Evolutionary conservation across 1,140 invertebrate genomes (phyloP), one percentile per base, ranked within the genome.

Genomic region (Aphis gossypii): DNA sequence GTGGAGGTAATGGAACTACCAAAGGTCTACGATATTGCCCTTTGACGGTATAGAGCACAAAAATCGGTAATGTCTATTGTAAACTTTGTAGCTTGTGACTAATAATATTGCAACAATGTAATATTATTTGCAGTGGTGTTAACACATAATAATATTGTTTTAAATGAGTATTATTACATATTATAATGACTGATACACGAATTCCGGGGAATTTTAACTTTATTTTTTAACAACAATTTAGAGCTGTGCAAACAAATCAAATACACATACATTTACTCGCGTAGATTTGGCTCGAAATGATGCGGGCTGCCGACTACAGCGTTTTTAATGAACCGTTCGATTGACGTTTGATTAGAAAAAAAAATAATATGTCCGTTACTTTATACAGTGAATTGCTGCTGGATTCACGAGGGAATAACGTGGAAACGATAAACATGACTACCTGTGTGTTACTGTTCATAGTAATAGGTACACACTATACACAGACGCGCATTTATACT

Each of bases 301-400:
- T 18, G 30, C 14, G 14, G 60, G 30, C 14, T 3, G 60, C 30
- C 60, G 4, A 68, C 60, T 68, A n/a, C 60, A 14, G n/a, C 30
- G 14, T n/a, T 87, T 87, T 46, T 46, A 87, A 87, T 86, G 41
- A 86, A 86, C 41, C 83, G 23, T 44, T 87, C 84, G 44, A 46
- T 87, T 87, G 84, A 87, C 25, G 84, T 46, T 87, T 87, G 41
- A 46, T 87, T 87, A 46, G 25, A 87, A 87, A 84, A 25, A 84
- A 46, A 30, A 86, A 87, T 14, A 5, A n/a, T n/a, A n/a, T 14
- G 11, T 5, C 11, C 30, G 4, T 68, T n/a, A 68, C 18, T n/a
- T 68, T 68, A 30, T 14, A n/a, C 30, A 0, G 30, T 14, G 14
- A n/a, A n/a, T 30, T 68, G 30, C 30, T n/a, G 14, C 30, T 68